Evolutionary conservation across 2,113 vertebrate genomes (phyloP), one percentile per base, ranked within the genome.

Genomic region (Ceratotherium simum): DNA sequence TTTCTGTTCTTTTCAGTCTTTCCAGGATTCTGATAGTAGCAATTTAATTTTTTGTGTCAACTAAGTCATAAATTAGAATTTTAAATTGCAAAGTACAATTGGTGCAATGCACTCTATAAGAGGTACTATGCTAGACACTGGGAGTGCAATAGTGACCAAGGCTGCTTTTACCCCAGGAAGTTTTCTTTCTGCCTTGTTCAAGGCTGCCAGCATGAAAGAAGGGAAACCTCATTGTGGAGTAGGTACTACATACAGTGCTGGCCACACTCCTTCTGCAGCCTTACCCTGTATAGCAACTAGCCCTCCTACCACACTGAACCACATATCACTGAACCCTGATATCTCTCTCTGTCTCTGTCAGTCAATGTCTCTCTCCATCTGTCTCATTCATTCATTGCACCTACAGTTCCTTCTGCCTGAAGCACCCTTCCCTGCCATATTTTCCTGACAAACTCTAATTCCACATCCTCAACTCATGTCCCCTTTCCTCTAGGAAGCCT

Each of bases 31-130:
- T 51, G 13, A 69, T 67, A 89, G 64, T 72, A 60, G 31, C 13
- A 73, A 65, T 88, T 67, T 75, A 76, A 31, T 88, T 64, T 92
- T 92, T 92, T 78, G 62, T 75, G 67, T 75, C 48, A 75, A 39
- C 20, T 27, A 60, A 70, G 64, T 73, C 17, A 81, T 69, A 54
- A 73, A 48, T 75, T 73, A 87, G 75, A 75, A 75, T 75, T 81
- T 48, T 75, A 81, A 75, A 65, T 88, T 46, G 75, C 27, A 33
- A 80, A 92, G 56, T 65, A 56, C 12, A 48, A 1, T 67, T 65
- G 48, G 48, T 58, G 3, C 6, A 56, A 81, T 56, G 58, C 4
- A 33, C 67, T 56, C 5, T 86, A 0, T 54, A 81, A 65, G 56
- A 36, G 56, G 17, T 88, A 29, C 9, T 46, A 1, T 31, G 56